Evolutionary conservation across 2,113 vertebrate species (phyloP).

Genomic region (Nibea albiflora): DNA sequence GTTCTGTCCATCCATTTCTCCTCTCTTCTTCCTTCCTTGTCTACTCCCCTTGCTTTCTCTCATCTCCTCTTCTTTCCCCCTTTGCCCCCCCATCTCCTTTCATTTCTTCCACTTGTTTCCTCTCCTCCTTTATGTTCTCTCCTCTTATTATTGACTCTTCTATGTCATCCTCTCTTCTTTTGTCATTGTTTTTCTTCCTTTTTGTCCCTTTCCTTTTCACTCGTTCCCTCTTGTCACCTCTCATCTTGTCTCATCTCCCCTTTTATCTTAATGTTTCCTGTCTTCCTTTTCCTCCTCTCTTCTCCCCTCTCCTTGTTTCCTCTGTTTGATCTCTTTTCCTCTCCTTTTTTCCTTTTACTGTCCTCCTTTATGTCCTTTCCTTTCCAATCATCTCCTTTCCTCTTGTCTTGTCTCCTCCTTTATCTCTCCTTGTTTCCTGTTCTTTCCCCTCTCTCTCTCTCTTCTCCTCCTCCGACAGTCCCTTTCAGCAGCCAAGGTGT

Average conservation of each 20-base stretch:
- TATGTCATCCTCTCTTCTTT: not conserved
- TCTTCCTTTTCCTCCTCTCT: not conserved
- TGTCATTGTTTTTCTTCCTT: not conserved
- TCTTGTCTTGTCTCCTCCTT: constrained; percentile 1
- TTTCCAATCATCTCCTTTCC: not conserved
- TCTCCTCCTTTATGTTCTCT: not conserved
- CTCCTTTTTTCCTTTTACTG: not conserved
- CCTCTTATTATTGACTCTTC: too few relatives aligned
- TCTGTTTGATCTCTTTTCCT: too few relatives aligned
- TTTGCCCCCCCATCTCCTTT: not conserved
- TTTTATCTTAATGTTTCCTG: too few relatives aligned
- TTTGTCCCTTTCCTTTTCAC: not conserved
- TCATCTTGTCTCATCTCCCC: not conserved
- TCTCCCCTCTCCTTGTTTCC: not conserved
- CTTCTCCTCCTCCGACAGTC: constrained; percentile 59
- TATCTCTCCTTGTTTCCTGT: not conserved
- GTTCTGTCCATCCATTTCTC: too few relatives aligned
- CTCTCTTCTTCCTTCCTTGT: not conserved
- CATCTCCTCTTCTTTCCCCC: not conserved
- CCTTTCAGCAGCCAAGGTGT: constrained; percentile 65
- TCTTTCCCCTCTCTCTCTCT: constrained; percentile 27
- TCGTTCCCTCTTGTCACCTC: not conserved
- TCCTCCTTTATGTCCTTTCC: not conserved
- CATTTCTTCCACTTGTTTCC: not conserved
- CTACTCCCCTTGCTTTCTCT: not conserved